These are phyloP conservation scores for Zaprionus obscuricornis DNA, from an alignment of 2,888 invertebrate species.

Conservation along the genomic window DNA sequence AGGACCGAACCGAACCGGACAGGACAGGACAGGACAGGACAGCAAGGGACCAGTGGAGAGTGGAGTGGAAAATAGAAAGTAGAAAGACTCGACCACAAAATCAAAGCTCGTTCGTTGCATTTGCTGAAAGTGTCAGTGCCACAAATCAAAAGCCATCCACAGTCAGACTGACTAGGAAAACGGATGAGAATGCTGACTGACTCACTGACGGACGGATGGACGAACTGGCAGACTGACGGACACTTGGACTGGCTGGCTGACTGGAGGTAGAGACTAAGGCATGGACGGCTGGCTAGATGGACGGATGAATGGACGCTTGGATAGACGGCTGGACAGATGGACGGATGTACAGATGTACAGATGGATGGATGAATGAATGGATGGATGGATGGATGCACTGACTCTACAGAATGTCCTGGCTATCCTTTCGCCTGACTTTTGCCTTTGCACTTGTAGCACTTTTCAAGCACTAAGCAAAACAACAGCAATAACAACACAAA, in stretches of 20 bases:
- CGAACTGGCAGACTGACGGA: conserved; percentile 7
- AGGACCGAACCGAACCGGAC: no score
- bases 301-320: conserved; percentile 23
- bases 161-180: conserved; percentile 22
- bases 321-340: conserved; percentile 32
- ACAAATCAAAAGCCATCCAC: conserved; percentile 65
- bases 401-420: conserved; percentile 6
- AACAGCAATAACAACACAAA: no score
- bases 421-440: conserved; percentile 8
- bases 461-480: conserved; percentile 57
- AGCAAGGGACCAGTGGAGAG: background rate
- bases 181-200: conserved; percentile 40
- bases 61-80: background rate
- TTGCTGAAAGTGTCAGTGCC: conserved; percentile 43
- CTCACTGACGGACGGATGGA: background rate
- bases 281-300: conserved; percentile 16
- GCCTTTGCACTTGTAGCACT: conserved; percentile 55
- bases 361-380: conserved; percentile 24
- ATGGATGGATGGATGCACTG: conserved; percentile 31
- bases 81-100: conserved; percentile 56
- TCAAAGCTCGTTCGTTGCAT: conserved; percentile 56
- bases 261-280: conserved; percentile 24
- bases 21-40: no score
- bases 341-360: conserved; percentile 19
- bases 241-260: conserved; percentile 17